phyloP scores from a whole-genome alignment of 2,888 invertebrate species.

The Agonum fuliginosum region DNA sequence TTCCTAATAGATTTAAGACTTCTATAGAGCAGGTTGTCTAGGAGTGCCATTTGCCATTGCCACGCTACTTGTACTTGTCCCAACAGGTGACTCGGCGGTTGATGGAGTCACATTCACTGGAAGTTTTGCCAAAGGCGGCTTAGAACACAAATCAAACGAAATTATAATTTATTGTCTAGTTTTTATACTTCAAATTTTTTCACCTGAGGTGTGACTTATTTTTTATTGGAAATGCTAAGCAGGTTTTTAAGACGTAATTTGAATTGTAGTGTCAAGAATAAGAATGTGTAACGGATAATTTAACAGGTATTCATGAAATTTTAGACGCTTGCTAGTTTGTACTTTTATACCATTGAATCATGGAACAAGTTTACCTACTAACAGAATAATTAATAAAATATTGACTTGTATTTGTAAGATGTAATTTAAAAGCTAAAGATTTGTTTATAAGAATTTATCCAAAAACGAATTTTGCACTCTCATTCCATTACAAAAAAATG shows the following conservation, averaged over 20 bases:
- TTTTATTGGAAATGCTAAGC: constrained; percentile 8
- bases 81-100: constrained; percentile 14
- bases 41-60: constrained; percentile 13
- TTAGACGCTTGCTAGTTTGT: neutral
- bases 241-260: constrained; percentile 29
- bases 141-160: constrained; percentile 25
- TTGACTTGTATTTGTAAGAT: too few relatives aligned
- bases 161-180: constrained; percentile 45
- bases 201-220: constrained; percentile 36
- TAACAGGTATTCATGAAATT: neutral
- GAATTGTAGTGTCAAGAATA: constrained; percentile 12
- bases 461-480: too few relatives aligned
- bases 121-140: constrained; percentile 3
- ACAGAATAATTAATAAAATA: too few relatives aligned
- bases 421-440: too few relatives aligned
- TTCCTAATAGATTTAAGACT: constrained; percentile 16
- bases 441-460: too few relatives aligned
- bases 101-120: constrained; percentile 25
- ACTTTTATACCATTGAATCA: too few relatives aligned
- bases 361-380: too few relatives aligned
- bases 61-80: neutral
- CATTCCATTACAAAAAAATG: too few relatives aligned
- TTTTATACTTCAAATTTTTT: constrained; percentile 16
- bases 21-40: constrained; percentile 5
- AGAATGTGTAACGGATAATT: constrained; percentile 18